Evolutionary conservation across 2,113 vertebrate species (phyloP).

Genomic region (Corythaeola cristata): DNA sequence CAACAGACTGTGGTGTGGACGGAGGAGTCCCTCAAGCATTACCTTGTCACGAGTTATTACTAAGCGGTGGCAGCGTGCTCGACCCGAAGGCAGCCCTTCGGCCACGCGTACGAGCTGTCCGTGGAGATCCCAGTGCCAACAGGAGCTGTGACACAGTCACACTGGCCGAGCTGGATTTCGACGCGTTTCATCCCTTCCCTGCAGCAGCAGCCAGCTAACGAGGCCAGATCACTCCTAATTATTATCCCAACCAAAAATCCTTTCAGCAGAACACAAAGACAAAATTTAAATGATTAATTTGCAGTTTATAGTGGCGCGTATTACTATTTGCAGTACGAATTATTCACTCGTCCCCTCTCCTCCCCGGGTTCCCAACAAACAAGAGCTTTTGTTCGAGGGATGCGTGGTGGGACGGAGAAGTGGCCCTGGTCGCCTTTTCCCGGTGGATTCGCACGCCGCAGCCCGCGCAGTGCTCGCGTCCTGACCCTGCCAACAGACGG

Average conservation of each 20-base stretch:
- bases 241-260: not conserved
- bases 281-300: not conserved
- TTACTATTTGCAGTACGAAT: not conserved
- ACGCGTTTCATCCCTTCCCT: not conserved
- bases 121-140: rapidly evolving
- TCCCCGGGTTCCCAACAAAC: not conserved
- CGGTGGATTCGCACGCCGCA: not conserved
- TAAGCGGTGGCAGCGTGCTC: not conserved
- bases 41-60: not conserved
- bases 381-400: not conserved
- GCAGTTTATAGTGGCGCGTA: not conserved
- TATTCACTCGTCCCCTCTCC: not conserved
- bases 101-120: not conserved
- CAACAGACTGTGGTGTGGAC: not conserved
- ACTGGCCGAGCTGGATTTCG: not conserved
- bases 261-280: not conserved
- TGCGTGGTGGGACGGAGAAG: not conserved
- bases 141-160: not conserved
- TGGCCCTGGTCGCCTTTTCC: not conserved
- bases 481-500: not conserved
- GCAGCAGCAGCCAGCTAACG: not conserved
- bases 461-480: not conserved
- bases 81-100: not conserved
- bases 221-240: not conserved
- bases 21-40: not conserved